Percentiles rank a stretch among this genome's conserved stretches.
phyloP scores from a whole-genome alignment of 1,140 invertebrate genomes.

The Saccostrea cuccullata region DNA sequence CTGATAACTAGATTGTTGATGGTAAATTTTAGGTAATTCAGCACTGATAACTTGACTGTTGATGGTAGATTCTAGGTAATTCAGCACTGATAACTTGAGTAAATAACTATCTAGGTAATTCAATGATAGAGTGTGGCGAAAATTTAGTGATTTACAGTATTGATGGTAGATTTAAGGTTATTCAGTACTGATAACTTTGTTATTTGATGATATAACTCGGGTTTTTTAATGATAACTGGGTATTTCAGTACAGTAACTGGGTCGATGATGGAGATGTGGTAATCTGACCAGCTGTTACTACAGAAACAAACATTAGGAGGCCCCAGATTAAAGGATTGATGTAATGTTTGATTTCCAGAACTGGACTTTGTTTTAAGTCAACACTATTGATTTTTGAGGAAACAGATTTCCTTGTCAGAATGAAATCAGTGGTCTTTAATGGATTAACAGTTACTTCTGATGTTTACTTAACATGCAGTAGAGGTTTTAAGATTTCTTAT shows the following conservation, averaged over 20 bases:
- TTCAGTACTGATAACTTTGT: too few relatives aligned
- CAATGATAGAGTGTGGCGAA: too few relatives aligned
- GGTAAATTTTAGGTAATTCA: too few relatives aligned
- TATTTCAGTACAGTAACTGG: neutral
- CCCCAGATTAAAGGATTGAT: neutral
- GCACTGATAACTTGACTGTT: too few relatives aligned
- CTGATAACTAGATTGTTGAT: too few relatives aligned
- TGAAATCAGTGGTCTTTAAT: neutral
- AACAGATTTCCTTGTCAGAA: neutral
- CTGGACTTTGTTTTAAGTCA: neutral
- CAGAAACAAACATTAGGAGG: neutral
- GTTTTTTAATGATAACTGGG: too few relatives aligned
- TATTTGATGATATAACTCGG: too few relatives aligned
- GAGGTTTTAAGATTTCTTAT: neutral
- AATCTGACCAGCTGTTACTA: neutral
- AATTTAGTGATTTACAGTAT: too few relatives aligned
- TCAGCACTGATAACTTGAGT: too few relatives aligned
- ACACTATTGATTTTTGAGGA: constrained; percentile 1
- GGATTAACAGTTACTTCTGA: neutral
- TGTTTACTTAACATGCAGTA: neutral
- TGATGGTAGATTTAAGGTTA: too few relatives aligned
- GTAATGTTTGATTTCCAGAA: neutral
- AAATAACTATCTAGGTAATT: too few relatives aligned
- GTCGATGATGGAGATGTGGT: neutral
- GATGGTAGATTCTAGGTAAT: too few relatives aligned